Base-by-base conservation (phyloP, 2,888 invertebrate species). In the Orgyia antiqua region DNA sequence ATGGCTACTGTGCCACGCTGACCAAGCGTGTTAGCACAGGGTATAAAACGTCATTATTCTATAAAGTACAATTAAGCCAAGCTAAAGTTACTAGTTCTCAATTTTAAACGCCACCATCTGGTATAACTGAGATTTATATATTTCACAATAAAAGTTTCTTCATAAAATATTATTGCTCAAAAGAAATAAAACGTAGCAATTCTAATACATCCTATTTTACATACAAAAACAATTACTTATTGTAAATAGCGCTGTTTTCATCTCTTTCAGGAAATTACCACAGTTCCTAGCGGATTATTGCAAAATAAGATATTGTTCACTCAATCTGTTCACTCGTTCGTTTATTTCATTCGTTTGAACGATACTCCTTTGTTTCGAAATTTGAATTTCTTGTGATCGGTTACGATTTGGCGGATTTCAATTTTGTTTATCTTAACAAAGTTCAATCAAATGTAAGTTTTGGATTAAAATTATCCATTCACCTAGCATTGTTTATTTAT, bases 301-400 rank as follows among this genome's bases (percentile, higher is more conserved):
- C 74, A 68, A 82, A 82, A 82, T 80, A 83, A 84, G 84, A 84
- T 83, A 83, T 84, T 83, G 80, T 83, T 80, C 71, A 76, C 70
- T 67, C 75, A 69, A 80, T 78, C 78, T 75, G 68, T 71, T 69
- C 74, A 70, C 68, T 73, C 66, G 65, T 65, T 73, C 42, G 66
- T 72, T 73, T 58, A 58, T 52, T 71, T 68, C 65, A 58, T 68
- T 68, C 66, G 58, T 71, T 70, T 66, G 71, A 74, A 73, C 68
- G 71, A 69, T 71, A 4, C 63, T 63, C 59, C 66, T 74, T 79
- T 78, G 78, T 76, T 73, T 66, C 51, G 51, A 45, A 48, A 65
- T 67, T 62, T 46, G 58, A 62, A 70, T 65, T 66, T 49, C 50
- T 53, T 40, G 51, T 46, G 56, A 58, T 57, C 51, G 43, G 44